Evolutionary conservation across 2,888 invertebrate genomes (phyloP).

Genomic region (Macrophya alboannulata): DNA sequence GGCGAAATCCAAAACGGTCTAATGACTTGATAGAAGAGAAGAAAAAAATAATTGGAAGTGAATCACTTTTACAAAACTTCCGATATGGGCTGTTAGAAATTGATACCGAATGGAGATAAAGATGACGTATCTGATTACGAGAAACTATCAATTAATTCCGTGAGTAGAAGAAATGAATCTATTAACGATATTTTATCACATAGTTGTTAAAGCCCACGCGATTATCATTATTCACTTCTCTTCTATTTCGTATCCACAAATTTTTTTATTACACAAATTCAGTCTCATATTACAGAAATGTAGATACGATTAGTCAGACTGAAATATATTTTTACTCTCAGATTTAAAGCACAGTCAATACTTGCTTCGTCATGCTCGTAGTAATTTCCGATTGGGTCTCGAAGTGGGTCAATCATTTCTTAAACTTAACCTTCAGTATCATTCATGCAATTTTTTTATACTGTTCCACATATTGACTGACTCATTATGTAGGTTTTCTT

Average conservation of each 20-base stretch:
- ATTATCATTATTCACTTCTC: not conserved
- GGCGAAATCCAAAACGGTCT: not conserved
- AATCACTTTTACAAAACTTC: not conserved
- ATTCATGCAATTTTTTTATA: conserved; percentile 7
- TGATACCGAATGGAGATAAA: conserved; percentile 2
- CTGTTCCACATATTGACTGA: not conserved
- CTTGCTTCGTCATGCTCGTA: not conserved
- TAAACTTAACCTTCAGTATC: not conserved
- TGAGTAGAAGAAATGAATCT: no score
- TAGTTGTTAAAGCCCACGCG: not conserved
- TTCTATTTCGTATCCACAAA: not conserved
- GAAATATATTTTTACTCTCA: not conserved
- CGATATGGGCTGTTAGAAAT: not conserved
- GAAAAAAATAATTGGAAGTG: not conserved
- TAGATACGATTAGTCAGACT: not conserved
- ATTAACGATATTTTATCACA: not conserved
- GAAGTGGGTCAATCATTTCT: conserved; percentile 28
- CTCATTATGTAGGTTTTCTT: not conserved
- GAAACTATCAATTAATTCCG: not conserved
- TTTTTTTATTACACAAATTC: not conserved
- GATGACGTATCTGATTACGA: not conserved
- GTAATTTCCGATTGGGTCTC: not conserved
- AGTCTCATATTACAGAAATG: not conserved
- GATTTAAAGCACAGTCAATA: not conserved
- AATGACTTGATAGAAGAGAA: conserved; percentile 6